A percentile compares a stretch with the other conserved stretches of the same genome.
These are phyloP conservation scores for Drosophila nr. perissopoda DNA, from an alignment of 2,888 invertebrate species.

Conservation along the genomic window DNA sequence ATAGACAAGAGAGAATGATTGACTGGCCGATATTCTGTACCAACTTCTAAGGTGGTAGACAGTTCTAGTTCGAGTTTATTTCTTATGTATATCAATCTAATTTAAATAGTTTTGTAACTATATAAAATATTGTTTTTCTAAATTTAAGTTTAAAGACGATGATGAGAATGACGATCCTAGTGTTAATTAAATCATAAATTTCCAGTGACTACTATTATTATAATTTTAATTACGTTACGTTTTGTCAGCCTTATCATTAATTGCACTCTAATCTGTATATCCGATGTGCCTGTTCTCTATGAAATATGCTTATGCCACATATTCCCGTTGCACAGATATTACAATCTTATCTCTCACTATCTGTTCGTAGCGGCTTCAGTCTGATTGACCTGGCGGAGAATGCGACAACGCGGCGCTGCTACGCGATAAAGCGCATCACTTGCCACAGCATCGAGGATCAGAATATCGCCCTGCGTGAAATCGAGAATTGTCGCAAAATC, in stretches of 20 bases:
- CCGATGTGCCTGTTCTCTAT: not conserved
- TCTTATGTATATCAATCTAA: not conserved
- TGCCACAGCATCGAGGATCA: constrained; percentile 93
- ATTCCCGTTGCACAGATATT: constrained; percentile 2
- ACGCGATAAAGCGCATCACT: constrained; percentile 92
- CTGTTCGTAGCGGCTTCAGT: constrained; percentile 90
- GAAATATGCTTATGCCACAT: too few relatives aligned
- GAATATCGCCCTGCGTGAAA: constrained; percentile 89
- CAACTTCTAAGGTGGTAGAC: not conserved
- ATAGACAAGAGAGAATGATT: not conserved
- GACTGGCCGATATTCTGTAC: not conserved
- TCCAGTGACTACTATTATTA: not conserved
- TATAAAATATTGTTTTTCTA: not conserved
- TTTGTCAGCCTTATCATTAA: not conserved
- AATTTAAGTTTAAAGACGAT: not conserved
- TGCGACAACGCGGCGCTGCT: constrained; percentile 87
- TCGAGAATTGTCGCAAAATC: constrained; percentile 89
- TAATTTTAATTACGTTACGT: not conserved
- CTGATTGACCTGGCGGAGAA: constrained; percentile 92
- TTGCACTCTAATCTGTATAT: not conserved
- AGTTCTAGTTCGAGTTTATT: not conserved
- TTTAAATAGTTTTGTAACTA: not conserved
- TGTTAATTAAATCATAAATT: not conserved
- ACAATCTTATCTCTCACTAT: constrained; percentile 47
- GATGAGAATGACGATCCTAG: not conserved